Evolutionary conservation across 2,113 vertebrate genomes (phyloP).

Genomic region (Kryptolebias marmoratus): DNA sequence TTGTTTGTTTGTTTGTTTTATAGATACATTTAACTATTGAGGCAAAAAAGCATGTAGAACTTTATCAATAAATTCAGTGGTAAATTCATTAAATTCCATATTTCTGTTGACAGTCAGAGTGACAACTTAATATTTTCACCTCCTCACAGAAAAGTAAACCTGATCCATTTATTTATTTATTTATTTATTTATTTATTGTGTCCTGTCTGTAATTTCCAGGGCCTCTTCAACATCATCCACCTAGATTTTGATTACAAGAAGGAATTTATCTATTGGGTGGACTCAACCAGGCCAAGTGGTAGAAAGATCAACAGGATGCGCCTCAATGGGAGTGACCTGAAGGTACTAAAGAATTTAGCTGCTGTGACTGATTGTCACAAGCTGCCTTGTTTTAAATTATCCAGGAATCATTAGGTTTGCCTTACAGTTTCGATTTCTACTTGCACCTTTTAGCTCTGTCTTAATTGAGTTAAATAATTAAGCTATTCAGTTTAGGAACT

Average conservation of each 20-base stretch:
- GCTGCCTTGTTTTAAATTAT: neutral
- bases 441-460: neutral
- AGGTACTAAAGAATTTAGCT: slow-evolving; percentile 79
- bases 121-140: neutral
- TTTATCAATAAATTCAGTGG: neutral
- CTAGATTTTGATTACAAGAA: slow-evolving; percentile 98
- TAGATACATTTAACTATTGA: neutral
- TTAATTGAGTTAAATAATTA: slow-evolving; percentile 6
- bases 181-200: neutral
- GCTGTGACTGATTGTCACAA: slow-evolving; percentile 9
- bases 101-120: neutral
- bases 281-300: slow-evolving; percentile 94
- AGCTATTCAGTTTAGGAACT: neutral
- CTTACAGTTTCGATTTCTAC: neutral
- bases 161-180: neutral
- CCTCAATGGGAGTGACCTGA: slow-evolving; percentile 94
- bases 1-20: too few relatives aligned
- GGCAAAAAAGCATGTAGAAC: neutral
- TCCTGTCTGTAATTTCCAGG: slow-evolving; percentile 81
- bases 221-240: slow-evolving; percentile 95
- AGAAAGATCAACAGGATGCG: slow-evolving; percentile 96
- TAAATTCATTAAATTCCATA: neutral
- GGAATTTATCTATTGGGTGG: slow-evolving; percentile 98
- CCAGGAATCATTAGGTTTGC: slow-evolving; percentile 1
- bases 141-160: neutral